phyloP scores from a whole-genome alignment of 2,888 invertebrate species.

The Tachina fera region DNA sequence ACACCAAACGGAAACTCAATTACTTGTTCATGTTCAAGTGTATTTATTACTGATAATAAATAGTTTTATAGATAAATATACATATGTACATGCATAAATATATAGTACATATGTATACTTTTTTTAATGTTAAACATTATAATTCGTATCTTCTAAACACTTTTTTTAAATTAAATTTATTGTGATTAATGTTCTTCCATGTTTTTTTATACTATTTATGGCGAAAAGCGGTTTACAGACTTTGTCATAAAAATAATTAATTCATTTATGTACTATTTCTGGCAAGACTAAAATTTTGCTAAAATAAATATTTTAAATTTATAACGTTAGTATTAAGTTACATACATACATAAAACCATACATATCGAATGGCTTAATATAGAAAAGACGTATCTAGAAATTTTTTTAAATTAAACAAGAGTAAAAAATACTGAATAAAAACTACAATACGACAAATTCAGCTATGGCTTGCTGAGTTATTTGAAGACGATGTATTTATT shows the following conservation, averaged over 20 bases:
- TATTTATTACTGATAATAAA: constrained; percentile 19
- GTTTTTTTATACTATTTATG: constrained; percentile 45
- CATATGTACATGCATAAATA: not conserved
- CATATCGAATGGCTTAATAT: not conserved
- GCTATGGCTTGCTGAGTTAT: too few relatives aligned
- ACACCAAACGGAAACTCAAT: not conserved
- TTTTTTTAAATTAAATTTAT: constrained; percentile 57
- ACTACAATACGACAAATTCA: too few relatives aligned
- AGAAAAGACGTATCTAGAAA: too few relatives aligned
- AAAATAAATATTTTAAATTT: not conserved
- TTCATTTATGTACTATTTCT: constrained; percentile 29
- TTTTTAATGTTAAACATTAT: constrained; percentile 44
- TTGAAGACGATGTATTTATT: too few relatives aligned
- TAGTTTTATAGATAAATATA: not conserved
- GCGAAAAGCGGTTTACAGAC: constrained; percentile 42
- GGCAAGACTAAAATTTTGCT: constrained; percentile 7
- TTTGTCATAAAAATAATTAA: constrained; percentile 50
- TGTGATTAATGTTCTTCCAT: constrained; percentile 71
- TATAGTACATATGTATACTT: not conserved
- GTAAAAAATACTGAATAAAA: too few relatives aligned
- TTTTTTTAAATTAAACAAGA: too few relatives aligned
- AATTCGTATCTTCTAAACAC: constrained; percentile 24
- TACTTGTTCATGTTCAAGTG: constrained; percentile 23
- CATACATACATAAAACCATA: constrained; percentile 1
- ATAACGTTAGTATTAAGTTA: constrained; percentile 27